Evolutionary conservation across 2,113 vertebrate species (phyloP).

Genomic region (Suncus etruscus): DNA sequence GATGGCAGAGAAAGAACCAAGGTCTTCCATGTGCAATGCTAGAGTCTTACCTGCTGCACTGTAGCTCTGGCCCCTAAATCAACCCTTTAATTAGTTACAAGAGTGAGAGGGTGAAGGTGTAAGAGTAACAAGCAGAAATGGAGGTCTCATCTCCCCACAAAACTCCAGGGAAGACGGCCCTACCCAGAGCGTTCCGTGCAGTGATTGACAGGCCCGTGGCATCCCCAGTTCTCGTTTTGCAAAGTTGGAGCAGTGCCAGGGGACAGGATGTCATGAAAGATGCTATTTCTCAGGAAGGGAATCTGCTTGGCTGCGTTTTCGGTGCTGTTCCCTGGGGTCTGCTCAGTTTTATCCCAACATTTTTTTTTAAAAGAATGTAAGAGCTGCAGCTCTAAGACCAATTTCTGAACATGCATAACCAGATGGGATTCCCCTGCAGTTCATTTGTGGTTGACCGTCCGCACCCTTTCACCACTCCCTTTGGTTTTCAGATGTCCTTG

Average conservation of each 20-base stretch:
- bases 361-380: background rate
- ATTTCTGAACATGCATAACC: accelerated
- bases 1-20: background rate
- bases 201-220: too few species aligned
- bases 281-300: background rate
- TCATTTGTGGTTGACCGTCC: background rate
- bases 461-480: background rate
- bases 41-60: background rate
- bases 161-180: too few species aligned
- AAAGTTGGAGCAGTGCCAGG: background rate
- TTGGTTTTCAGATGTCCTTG: background rate
- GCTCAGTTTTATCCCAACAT: background rate
- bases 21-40: background rate
- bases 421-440: background rate
- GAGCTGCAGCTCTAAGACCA: background rate
- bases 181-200: too few species aligned
- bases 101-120: too few species aligned
- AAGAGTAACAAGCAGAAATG: too few species aligned
- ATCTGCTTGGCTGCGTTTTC: background rate
- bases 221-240: background rate
- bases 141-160: too few species aligned
- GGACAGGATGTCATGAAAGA: background rate
- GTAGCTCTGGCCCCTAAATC: too few species aligned
- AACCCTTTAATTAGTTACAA: too few species aligned
- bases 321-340: background rate